phyloP scores from a whole-genome alignment of 2,797 vertebrate genomes.

The Hylomyscus alleni region DNA sequence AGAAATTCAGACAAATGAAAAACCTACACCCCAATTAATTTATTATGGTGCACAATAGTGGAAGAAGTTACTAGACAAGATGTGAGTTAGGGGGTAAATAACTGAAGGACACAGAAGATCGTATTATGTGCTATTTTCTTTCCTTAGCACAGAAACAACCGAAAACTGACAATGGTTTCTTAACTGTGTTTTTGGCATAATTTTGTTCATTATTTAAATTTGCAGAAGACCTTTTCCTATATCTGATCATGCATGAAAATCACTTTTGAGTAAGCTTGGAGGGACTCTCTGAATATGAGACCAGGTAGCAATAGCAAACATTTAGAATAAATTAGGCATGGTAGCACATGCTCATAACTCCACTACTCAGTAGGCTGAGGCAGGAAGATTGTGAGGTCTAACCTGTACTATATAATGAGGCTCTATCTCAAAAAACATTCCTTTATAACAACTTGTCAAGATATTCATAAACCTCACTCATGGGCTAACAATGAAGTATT shows the following conservation, averaged over 20 bases:
- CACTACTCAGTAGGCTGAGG: neutral
- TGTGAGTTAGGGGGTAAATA: neutral
- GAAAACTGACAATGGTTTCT: neutral
- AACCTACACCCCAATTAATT: neutral
- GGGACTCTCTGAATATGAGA: neutral
- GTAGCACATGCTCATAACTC: neutral
- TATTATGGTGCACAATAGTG: neutral
- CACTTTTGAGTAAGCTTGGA: neutral
- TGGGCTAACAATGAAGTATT: neutral
- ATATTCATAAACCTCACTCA: neutral
- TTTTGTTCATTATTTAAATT: neutral
- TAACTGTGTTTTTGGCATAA: neutral
- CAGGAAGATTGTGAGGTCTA: neutral
- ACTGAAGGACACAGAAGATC: neutral
- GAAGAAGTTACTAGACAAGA: neutral
- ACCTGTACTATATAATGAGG: neutral
- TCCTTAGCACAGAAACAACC: neutral
- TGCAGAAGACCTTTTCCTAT: neutral
- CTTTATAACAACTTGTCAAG: neutral
- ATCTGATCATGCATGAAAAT: neutral
- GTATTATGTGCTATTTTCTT: neutral
- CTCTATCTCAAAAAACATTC: neutral
- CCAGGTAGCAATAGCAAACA: neutral
- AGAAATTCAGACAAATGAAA: neutral
- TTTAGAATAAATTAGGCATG: neutral